These are phyloP conservation scores for Zonitis immaculata DNA, from an alignment of 2,888 invertebrate genomes.

Conservation along the genomic window DNA sequence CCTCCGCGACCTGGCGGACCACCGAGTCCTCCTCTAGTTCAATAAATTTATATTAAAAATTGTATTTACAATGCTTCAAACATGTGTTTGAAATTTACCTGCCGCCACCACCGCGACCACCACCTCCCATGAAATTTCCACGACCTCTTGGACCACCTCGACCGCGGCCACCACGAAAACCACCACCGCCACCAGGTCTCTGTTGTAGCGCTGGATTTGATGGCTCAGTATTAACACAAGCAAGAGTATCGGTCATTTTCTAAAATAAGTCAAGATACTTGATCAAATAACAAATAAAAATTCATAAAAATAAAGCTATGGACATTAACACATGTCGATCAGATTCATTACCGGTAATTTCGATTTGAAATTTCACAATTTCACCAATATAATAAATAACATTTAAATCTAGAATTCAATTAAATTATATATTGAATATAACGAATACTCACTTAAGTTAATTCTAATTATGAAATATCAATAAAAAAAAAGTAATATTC, in stretches of 20 bases:
- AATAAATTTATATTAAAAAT: constrained; percentile 4
- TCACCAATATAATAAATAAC: background rate
- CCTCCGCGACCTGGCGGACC: constrained; percentile 33
- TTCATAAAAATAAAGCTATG: too few relatives aligned
- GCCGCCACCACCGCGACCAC: constrained; percentile 1
- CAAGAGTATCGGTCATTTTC: constrained; percentile 11
- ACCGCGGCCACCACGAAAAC: constrained; percentile 19
- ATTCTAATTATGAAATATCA: background rate
- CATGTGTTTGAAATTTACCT: background rate
- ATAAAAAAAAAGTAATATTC: background rate
- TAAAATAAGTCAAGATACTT: background rate
- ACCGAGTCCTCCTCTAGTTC: constrained; percentile 32
- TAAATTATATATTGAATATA: background rate
- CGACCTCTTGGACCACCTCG: constrained; percentile 25
- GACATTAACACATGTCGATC: background rate
- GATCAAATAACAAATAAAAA: background rate
- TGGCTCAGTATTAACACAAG: constrained; percentile 1
- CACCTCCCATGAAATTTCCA: constrained; percentile 26
- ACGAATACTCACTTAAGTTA: background rate
- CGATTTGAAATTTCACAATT: background rate
- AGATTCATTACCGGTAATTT: background rate
- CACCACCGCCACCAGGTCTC: constrained; percentile 15
- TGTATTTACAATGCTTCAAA: background rate
- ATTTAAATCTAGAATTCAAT: background rate
- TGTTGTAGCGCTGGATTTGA: constrained; percentile 6